Evolutionary conservation across 2,113 vertebrate species (phyloP).

Genomic region (Natator depressus): DNA sequence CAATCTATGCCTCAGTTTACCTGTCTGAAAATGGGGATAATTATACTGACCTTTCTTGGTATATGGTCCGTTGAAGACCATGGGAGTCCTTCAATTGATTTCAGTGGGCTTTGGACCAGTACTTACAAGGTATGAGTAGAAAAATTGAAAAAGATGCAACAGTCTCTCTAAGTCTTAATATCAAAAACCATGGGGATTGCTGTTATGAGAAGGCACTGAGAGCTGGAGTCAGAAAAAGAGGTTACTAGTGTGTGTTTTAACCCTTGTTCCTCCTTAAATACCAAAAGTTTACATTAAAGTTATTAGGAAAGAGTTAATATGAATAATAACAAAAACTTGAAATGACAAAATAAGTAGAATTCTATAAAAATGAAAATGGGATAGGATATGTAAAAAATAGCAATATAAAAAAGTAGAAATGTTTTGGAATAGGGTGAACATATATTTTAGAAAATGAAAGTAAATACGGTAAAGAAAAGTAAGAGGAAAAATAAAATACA

Average conservation of each 20-base stretch:
- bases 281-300: background rate
- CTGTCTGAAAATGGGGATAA: background rate
- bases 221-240: background rate
- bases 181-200: background rate
- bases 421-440: background rate
- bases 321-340: background rate
- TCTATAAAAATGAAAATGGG: background rate
- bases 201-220: background rate
- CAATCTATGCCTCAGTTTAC: background rate
- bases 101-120: background rate
- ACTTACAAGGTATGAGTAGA: background rate
- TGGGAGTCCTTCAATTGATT: background rate
- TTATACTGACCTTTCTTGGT: background rate
- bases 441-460: background rate
- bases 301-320: background rate
- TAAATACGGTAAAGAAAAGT: background rate
- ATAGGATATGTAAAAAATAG: background rate
- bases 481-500: background rate
- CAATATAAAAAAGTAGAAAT: background rate
- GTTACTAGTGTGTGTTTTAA: background rate
- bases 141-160: background rate
- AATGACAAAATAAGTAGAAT: background rate
- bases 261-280: background rate
- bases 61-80: background rate
- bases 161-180: background rate